phyloP scores from a whole-genome alignment of 2,113 vertebrate genomes.

The Raja brachyura region DNA sequence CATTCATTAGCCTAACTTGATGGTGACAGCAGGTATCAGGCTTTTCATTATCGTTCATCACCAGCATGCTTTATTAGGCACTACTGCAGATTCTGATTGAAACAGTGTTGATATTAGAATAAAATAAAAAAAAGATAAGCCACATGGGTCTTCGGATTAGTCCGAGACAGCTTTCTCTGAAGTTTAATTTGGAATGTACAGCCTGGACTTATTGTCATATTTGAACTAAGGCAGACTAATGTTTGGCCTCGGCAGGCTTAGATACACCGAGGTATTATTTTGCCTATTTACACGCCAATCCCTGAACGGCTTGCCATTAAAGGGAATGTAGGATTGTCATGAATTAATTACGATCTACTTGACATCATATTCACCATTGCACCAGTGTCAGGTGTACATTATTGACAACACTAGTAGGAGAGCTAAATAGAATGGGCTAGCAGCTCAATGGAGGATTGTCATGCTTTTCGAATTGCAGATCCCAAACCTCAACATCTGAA shows the following conservation, averaged over 20 bases:
- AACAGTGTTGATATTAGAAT: conserved; percentile 17
- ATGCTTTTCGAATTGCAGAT: neutral
- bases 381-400: too few species aligned
- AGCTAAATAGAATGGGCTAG: too few species aligned
- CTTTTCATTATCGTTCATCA: neutral
- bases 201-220: neutral
- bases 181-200: neutral
- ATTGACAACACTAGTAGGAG: too few species aligned
- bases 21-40: neutral
- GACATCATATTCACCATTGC: too few species aligned
- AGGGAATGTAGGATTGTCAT: neutral
- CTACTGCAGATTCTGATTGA: neutral
- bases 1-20: neutral
- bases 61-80: neutral
- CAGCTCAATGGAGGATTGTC: neutral
- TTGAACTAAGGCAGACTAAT: neutral
- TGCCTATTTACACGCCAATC: neutral
- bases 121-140: neutral
- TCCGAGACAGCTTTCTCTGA: neutral
- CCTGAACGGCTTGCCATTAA: neutral
- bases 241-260: neutral
- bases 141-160: neutral
- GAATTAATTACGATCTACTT: too few species aligned
- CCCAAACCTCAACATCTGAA: neutral
- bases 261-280: neutral